A percentile compares a stretch with the other conserved stretches of the same genome.
Conservation (phyloP, 1,140 invertebrate species). For the Sinella curviseta region DNA sequence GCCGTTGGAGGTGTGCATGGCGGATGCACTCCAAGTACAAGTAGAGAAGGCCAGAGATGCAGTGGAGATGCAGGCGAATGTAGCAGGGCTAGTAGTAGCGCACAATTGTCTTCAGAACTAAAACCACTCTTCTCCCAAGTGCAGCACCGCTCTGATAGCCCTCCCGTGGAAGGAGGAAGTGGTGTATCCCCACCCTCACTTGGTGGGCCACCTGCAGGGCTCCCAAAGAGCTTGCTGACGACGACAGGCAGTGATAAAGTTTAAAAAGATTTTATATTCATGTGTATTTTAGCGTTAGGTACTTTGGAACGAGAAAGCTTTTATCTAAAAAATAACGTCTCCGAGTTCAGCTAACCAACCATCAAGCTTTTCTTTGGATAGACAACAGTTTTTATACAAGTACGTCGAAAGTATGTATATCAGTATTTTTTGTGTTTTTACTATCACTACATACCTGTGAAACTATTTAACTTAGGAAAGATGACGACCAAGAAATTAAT, state of each 20-base stretch:
- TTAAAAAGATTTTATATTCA: not conserved
- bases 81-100: not conserved
- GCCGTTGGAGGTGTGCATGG: not conserved
- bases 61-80: too few species aligned
- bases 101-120: not conserved
- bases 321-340: too few species aligned
- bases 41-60: not conserved
- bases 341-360: too few species aligned
- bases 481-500: too few species aligned
- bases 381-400: too few species aligned
- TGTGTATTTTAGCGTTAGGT: not conserved
- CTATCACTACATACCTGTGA: too few species aligned
- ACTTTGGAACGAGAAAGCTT: too few species aligned
- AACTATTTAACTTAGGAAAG: too few species aligned
- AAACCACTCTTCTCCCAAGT: not conserved
- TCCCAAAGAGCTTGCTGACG: not conserved
- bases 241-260: slow-evolving; percentile 21
- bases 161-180: not conserved
- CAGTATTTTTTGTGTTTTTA: too few species aligned
- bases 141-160: not conserved
- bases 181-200: not conserved
- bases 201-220: not conserved
- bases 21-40: not conserved
- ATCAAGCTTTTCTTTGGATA: too few species aligned
- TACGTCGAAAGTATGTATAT: too few species aligned